Evolutionary conservation across 1,140 invertebrate genomes (phyloP).

Genomic region (Chironomus striatipennis): DNA sequence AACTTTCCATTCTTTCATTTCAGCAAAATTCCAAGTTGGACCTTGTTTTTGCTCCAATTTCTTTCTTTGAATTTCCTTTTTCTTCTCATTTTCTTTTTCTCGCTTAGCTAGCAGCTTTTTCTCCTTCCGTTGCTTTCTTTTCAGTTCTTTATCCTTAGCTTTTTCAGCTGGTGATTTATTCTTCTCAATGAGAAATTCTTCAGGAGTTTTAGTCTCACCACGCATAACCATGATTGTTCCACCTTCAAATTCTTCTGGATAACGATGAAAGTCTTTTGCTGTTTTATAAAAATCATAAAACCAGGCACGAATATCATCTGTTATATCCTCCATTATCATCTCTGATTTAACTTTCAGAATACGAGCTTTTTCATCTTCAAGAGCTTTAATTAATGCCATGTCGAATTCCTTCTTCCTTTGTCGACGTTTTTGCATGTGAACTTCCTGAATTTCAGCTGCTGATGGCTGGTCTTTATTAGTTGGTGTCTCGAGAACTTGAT

Average conservation of each 20-base stretch:
- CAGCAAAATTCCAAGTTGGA: not conserved
- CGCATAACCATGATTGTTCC: conserved; percentile 46
- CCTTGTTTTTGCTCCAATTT: conserved; percentile 32
- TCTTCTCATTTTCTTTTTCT: conserved; percentile 35
- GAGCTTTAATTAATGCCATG: conserved; percentile 44
- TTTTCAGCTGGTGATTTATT: conserved; percentile 30
- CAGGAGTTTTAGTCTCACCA: conserved; percentile 44
- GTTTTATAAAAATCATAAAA: conserved; percentile 48
- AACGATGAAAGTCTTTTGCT: conserved; percentile 44
- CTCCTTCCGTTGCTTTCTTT: conserved; percentile 29
- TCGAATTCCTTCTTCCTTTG: conserved; percentile 43
- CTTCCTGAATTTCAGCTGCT: conserved; percentile 42
- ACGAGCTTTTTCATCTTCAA: conserved; percentile 45
- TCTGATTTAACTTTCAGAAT: conserved; percentile 47
- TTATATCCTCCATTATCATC: conserved; percentile 57
- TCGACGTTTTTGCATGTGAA: conserved; percentile 44
- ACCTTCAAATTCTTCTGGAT: conserved; percentile 43
- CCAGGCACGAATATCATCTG: conserved; percentile 58
- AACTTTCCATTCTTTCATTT: conserved; percentile 31
- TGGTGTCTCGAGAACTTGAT: conserved; percentile 40
- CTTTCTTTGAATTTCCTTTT: conserved; percentile 35
- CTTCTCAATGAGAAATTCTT: conserved; percentile 40
- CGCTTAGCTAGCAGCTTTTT: conserved; percentile 28
- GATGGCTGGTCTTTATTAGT: conserved; percentile 34
- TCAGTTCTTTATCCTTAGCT: conserved; percentile 30